Percentiles rank a stretch among this genome's conserved stretches.
Evolutionary conservation across 2,888 invertebrate species (phyloP).

Genomic region (Ochropacha duplaris): DNA sequence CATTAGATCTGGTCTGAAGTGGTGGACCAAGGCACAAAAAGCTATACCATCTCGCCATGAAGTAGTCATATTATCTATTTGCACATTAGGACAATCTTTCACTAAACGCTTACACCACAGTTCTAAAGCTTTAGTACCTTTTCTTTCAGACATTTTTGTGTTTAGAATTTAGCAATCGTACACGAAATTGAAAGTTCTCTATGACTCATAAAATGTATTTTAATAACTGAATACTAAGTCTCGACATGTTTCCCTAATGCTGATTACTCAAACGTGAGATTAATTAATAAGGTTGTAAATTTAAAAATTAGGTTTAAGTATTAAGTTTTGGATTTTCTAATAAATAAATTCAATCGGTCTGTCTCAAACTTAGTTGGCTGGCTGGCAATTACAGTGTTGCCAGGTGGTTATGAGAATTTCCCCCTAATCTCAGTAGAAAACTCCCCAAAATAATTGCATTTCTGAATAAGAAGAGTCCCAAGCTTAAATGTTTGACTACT

Average conservation of each 20-base stretch:
- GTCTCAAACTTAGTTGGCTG: constrained; percentile 26
- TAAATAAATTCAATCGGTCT: no score
- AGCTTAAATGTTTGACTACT: no score
- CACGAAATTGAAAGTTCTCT: constrained; percentile 21
- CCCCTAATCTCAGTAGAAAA: no score
- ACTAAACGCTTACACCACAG: constrained; percentile 95
- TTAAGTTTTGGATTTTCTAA: constrained; percentile 15
- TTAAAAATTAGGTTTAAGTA: neutral
- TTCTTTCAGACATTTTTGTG: constrained; percentile 88
- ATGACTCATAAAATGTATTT: constrained; percentile 34
- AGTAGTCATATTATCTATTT: constrained; percentile 96
- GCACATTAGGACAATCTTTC: constrained; percentile 94
- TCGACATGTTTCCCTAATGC: constrained; percentile 10
- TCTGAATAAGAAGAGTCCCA: no score
- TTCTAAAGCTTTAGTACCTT: constrained; percentile 95
- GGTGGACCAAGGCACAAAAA: constrained; percentile 98
- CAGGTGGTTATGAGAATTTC: no score
- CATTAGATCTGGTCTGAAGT: constrained; percentile 97
- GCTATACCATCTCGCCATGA: constrained; percentile 97
- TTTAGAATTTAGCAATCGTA: constrained; percentile 15
- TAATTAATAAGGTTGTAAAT: neutral
- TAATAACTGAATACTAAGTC: constrained; percentile 21
- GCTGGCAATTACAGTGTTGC: constrained; percentile 18
- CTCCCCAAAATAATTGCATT: no score
- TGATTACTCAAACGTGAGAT: constrained; percentile 7